Evolutionary conservation across 2,113 vertebrate species (phyloP).

Genomic region (Osmerus eperlanus): DNA sequence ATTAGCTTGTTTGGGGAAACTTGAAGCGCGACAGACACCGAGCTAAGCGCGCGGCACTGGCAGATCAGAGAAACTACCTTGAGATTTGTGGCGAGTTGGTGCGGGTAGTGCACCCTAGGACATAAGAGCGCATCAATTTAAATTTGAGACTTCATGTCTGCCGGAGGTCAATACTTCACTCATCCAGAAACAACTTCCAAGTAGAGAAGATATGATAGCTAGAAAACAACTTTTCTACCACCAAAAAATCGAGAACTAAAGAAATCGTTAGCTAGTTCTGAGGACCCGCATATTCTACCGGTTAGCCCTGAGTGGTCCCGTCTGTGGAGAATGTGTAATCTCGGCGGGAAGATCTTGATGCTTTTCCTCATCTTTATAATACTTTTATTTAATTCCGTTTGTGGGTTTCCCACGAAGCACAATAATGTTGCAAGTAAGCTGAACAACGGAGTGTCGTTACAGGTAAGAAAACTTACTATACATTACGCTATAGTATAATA

Average conservation of each 20-base stretch:
- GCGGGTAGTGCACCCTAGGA: slow-evolving; percentile 40
- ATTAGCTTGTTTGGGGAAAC: slow-evolving; percentile 46
- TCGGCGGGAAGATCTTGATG: slow-evolving; percentile 58
- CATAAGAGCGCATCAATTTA: slow-evolving; percentile 58
- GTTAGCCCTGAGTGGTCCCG: background rate
- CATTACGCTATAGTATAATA: too few species aligned
- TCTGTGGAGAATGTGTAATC: slow-evolving; percentile 64
- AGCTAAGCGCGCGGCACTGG: slow-evolving; percentile 40
- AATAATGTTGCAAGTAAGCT: slow-evolving; percentile 58
- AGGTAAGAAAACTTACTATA: slow-evolving; percentile 64
- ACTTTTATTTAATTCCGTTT: slow-evolving; percentile 57
- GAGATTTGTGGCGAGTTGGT: slow-evolving; percentile 27
- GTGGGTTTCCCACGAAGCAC: slow-evolving; percentile 73
- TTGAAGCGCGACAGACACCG: slow-evolving; percentile 13
- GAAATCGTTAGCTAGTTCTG: background rate
- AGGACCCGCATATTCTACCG: background rate
- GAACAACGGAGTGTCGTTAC: slow-evolving; percentile 49
- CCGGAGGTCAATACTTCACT: slow-evolving; percentile 7
- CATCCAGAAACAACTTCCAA: background rate
- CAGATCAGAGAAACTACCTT: slow-evolving; percentile 10
- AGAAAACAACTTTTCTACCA: rapidly evolving
- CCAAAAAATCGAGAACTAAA: background rate
- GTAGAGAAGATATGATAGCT: background rate
- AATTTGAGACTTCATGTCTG: slow-evolving; percentile 37
- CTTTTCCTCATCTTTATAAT: slow-evolving; percentile 66